Percentiles rank a stretch among this genome's conserved stretches.
Evolutionary conservation across 2,797 vertebrate species (phyloP).

Genomic region (Hafferia zeledoni): DNA sequence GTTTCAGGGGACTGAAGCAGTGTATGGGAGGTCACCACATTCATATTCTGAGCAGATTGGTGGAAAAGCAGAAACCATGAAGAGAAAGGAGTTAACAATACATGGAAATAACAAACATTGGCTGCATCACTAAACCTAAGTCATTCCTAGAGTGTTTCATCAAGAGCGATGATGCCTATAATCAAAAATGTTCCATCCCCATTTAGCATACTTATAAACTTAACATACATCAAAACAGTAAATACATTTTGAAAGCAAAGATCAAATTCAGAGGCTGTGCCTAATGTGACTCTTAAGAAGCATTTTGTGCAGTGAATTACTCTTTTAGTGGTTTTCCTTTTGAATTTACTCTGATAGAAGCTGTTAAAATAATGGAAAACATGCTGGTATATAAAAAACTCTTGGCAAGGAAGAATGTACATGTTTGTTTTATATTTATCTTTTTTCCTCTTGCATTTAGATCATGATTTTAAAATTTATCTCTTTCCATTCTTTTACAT

Average conservation of each 20-base stretch:
- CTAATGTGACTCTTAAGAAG: slow-evolving; percentile 26
- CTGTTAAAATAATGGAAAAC: slow-evolving; percentile 42
- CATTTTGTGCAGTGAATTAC: slow-evolving; percentile 6
- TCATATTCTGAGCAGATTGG: neutral
- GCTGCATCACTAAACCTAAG: neutral
- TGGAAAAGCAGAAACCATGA: neutral
- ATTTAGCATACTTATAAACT: neutral
- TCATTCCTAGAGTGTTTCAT: neutral
- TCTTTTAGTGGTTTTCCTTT: slow-evolving; percentile 46
- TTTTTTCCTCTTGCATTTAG: slow-evolving; percentile 9
- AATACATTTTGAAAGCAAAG: neutral
- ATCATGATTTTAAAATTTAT: slow-evolving; percentile 34
- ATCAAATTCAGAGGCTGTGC: neutral
- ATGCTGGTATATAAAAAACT: slow-evolving; percentile 28
- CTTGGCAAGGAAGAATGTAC: slow-evolving; percentile 17
- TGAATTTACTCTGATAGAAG: slow-evolving; percentile 46
- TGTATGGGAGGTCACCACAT: neutral
- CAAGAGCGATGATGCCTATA: neutral
- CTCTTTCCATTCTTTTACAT: slow-evolving; percentile 43
- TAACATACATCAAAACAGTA: slow-evolving; percentile 13
- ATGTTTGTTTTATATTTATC: slow-evolving; percentile 8
- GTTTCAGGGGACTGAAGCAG: neutral
- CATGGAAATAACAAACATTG: neutral
- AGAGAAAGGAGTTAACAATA: neutral
- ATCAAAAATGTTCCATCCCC: neutral